Percentiles rank a stretch among this genome's conserved stretches.
phyloP scores from a whole-genome alignment of 2,797 vertebrate species.

The Gallinago nigripennis region DNA sequence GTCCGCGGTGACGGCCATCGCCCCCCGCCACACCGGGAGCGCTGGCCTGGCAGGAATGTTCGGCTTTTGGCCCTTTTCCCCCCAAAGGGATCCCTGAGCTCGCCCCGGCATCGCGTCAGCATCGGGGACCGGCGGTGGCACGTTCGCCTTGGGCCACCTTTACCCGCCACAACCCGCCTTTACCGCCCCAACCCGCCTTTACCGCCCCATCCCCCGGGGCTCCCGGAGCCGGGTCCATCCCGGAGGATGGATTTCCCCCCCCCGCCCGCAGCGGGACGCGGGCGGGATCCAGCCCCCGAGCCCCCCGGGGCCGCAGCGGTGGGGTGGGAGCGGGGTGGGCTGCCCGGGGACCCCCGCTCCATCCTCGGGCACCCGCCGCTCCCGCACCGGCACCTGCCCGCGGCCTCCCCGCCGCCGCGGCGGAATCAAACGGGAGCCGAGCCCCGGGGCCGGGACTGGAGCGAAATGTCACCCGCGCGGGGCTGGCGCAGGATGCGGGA shows the following conservation, averaged over 20 bases:
- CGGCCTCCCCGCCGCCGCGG: neutral
- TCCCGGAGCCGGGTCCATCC: neutral
- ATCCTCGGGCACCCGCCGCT: neutral
- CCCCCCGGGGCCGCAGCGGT: fast-evolving
- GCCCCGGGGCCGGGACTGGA: neutral
- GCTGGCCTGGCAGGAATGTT: neutral
- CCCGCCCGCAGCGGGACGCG: neutral
- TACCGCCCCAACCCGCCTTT: no score
- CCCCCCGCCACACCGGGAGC: neutral
- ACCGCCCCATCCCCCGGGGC: no score
- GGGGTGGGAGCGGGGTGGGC: fast-evolving
- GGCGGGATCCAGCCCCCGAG: neutral
- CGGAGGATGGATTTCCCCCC: neutral
- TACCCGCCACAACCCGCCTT: no score
- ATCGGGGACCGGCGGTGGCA: neutral
- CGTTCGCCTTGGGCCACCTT: neutral
- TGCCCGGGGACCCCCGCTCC: neutral
- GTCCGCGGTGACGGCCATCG: fast-evolving
- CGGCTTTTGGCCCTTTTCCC: neutral
- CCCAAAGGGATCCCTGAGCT: neutral
- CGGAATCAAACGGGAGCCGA: neutral
- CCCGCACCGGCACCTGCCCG: neutral
- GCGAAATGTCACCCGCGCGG: neutral
- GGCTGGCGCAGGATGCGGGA: conserved; percentile 28
- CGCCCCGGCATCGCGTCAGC: neutral